These are phyloP conservation scores for Kobus ellipsiprymnus DNA, from an alignment of 2,113 vertebrate species.

Conservation along the genomic window DNA sequence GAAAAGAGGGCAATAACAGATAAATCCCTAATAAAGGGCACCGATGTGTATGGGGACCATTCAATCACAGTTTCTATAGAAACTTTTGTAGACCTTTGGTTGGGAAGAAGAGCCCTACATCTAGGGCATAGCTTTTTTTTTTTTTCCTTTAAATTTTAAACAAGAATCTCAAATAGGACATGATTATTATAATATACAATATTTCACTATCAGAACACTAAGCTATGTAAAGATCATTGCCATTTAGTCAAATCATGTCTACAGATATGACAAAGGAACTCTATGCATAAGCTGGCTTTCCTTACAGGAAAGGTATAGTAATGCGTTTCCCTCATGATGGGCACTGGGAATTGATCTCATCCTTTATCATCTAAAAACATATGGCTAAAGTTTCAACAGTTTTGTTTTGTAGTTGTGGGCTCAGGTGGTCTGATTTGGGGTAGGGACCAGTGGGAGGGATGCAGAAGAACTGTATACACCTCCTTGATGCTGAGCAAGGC, in stretches of 20 bases:
- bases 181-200: constrained; percentile 81
- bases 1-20: constrained; percentile 75
- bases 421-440: constrained; percentile 47
- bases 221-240: constrained; percentile 76
- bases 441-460: not conserved
- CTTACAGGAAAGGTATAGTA: constrained; percentile 75
- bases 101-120: constrained; percentile 86
- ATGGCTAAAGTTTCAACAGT: constrained; percentile 73
- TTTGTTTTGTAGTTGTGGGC: constrained; percentile 48
- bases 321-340: constrained; percentile 74
- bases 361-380: constrained; percentile 76
- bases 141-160: constrained; percentile 68
- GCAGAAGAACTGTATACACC: not conserved
- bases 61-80: constrained; percentile 87
- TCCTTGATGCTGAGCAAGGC: constrained; percentile 65
- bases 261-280: constrained; percentile 77
- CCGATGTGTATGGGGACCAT: constrained; percentile 79
- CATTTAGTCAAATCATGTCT: constrained; percentile 72
- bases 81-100: constrained; percentile 87
- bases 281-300: constrained; percentile 71
- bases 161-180: constrained; percentile 85
- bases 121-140: constrained; percentile 83
- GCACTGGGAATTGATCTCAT: constrained; percentile 74
- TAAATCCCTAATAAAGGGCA: constrained; percentile 83
- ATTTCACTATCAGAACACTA: constrained; percentile 77